A percentile compares a stretch with the other conserved stretches of the same genome.
These are phyloP conservation scores for Aplysia californica DNA, from an alignment of 1,140 invertebrate genomes.

Conservation along the genomic window DNA sequence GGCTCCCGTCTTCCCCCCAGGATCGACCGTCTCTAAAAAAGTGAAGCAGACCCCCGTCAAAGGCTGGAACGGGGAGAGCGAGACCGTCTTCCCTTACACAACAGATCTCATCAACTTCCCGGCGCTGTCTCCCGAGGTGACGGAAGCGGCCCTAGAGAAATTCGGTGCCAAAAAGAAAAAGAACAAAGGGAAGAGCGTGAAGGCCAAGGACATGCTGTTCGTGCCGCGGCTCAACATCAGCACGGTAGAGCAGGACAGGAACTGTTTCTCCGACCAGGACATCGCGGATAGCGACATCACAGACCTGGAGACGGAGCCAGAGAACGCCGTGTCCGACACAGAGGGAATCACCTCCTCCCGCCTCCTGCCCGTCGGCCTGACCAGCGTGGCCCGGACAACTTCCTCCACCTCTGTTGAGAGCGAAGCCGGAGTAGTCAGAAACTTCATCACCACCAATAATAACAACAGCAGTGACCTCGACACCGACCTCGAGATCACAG, in stretches of 20 bases:
- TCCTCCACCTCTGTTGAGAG: background rate
- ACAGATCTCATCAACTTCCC: conserved; percentile 1
- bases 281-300: conserved; percentile 8
- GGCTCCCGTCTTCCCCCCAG: too few species aligned
- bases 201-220: conserved; percentile 2
- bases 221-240: background rate
- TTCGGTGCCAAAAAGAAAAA: conserved; percentile 5
- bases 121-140: background rate
- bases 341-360: background rate
- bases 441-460: background rate
- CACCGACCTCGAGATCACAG: background rate
- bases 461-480: conserved; percentile 20
- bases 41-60: too few species aligned
- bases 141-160: background rate
- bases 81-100: conserved; percentile 4
- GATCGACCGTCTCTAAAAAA: too few species aligned
- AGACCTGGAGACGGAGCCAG: conserved; percentile 27
- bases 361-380: conserved; percentile 6
- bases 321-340: conserved; percentile 27
- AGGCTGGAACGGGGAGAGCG: too few species aligned
- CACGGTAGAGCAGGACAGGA: conserved; percentile 5
- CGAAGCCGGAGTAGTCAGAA: background rate
- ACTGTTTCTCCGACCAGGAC: conserved; percentile 23
- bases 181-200: background rate
- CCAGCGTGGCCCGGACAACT: background rate